Conservation (phyloP, 64 coral and sea anemone species). For the Trachythela sp. region DNA sequence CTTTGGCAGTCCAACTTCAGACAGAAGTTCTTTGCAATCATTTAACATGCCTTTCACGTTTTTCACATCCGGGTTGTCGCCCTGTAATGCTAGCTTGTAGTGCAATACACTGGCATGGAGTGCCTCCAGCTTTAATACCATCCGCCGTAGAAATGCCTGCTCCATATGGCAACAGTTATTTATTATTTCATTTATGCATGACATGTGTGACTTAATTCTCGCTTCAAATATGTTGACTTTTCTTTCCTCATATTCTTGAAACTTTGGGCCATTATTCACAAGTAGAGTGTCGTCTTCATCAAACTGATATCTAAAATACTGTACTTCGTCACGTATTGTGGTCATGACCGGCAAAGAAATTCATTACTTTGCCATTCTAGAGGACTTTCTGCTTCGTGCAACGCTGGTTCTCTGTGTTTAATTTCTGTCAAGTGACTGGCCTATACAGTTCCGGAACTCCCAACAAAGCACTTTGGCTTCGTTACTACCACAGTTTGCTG, state of each 20-base stretch:
- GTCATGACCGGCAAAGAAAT: constrained; percentile 26
- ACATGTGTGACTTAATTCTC: constrained; percentile 39
- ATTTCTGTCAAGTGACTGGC: constrained; percentile 40
- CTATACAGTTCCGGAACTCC: constrained; percentile 42
- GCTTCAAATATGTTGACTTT: constrained; percentile 19
- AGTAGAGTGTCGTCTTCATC: constrained; percentile 33
- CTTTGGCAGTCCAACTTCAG: constrained; percentile 24
- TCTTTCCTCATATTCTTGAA: constrained; percentile 34
- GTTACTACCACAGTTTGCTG: too few species aligned
- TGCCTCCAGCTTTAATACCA: neutral
- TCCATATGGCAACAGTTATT: constrained; percentile 10
- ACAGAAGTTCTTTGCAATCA: constrained; percentile 18
- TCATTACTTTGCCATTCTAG: constrained; percentile 31
- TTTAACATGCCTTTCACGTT: neutral
- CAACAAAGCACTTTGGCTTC: constrained; percentile 43
- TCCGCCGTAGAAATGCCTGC: constrained; percentile 5
- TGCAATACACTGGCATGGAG: neutral
- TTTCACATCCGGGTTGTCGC: constrained; percentile 21
- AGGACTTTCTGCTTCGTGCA: constrained; percentile 27
- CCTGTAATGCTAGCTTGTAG: constrained; percentile 19
- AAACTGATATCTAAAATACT: constrained; percentile 36
- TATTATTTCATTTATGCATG: neutral
- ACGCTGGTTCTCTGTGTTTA: constrained; percentile 25
- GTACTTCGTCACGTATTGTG: neutral
- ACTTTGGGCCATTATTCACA: constrained; percentile 25